These are phyloP conservation scores for Drosophila rhopaloa DNA, from an alignment of 1,140 invertebrate genomes.

Conservation along the genomic window DNA sequence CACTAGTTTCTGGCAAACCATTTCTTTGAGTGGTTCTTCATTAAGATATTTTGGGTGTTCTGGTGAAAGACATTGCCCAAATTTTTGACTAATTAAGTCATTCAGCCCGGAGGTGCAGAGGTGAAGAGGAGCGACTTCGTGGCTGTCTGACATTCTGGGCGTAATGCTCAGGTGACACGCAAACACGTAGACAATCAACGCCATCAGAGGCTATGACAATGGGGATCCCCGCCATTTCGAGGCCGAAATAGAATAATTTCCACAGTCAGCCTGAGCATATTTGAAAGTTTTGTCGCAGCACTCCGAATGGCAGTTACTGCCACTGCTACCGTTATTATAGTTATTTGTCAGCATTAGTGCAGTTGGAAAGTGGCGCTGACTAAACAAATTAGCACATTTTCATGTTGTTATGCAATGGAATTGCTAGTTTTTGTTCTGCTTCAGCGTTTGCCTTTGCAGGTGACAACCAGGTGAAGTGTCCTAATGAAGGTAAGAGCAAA, in stretches of 20 bases:
- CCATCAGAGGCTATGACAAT: constrained; percentile 45
- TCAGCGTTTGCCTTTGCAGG: constrained; percentile 13
- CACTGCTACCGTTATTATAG: constrained; percentile 50
- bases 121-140: constrained; percentile 9
- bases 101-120: constrained; percentile 12
- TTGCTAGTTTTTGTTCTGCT: constrained; percentile 20
- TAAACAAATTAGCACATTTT: constrained; percentile 66
- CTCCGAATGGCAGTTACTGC: constrained; percentile 31
- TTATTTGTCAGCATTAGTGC: constrained; percentile 63
- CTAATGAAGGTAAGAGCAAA: constrained; percentile 30
- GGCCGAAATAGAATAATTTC: constrained; percentile 22
- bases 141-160: constrained; percentile 30
- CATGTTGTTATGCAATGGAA: constrained; percentile 45
- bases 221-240: constrained; percentile 15
- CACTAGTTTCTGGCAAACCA: background rate
- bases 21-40: constrained; percentile 1
- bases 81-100: constrained; percentile 78
- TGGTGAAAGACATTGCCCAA: constrained; percentile 53
- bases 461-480: constrained; percentile 34
- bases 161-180: constrained; percentile 68
- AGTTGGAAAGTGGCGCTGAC: constrained; percentile 49
- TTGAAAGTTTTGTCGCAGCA: constrained; percentile 71
- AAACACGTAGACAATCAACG: constrained; percentile 78
- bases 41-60: background rate
- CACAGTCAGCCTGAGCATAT: constrained; percentile 53